Evolutionary conservation across 2,888 invertebrate genomes (phyloP), one percentile per base, ranked within the genome.

Genomic region (Timema podura): DNA sequence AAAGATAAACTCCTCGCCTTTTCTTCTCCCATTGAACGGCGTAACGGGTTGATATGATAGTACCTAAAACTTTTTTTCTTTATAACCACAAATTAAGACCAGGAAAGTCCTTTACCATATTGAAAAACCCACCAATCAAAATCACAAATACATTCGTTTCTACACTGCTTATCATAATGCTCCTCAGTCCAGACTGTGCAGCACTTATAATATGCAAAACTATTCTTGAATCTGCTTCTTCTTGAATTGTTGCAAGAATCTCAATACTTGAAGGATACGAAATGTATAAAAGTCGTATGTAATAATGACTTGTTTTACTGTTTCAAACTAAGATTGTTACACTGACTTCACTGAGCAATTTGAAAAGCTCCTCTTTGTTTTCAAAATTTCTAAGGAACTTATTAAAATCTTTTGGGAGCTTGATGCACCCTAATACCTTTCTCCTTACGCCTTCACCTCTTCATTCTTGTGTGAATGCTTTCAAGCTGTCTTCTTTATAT

Each of bases 171-270:
- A 57, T n/a, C 9, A 57, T 57, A 57, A n/a, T 57, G 15, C 15
- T 57, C 6, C 13, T 57, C 30, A 57, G 2, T 57, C 57, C 57
- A 57, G 57, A 16, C 57, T 57, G 57, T 13, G 57, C 15, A 57
- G 57, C 13, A 57, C 57, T 57, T 57, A 11, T 11, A 6, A 57
- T 57, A 57, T 57, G 57, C 9, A 57, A n/a, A 57, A 57, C n/a
- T 57, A 57, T 57, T 57, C 57, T 57, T n/a, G 57, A n/a, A 57
- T 57, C 57, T 57, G 57, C 57, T 57, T 57, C 9, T 57, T 57
- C 0, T 57, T 57, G 13, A 57, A 15, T 57, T 30, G 13, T 11
- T 54, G 9, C 13, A 8, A n/a, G 57, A 57, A 57, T n/a, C 5
- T 57, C 57, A 57, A 57, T 57, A 57, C 9, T n/a, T 57, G 57